Conservation (phyloP, 2,113 vertebrate genomes). For the Heliornis fulica region DNA sequence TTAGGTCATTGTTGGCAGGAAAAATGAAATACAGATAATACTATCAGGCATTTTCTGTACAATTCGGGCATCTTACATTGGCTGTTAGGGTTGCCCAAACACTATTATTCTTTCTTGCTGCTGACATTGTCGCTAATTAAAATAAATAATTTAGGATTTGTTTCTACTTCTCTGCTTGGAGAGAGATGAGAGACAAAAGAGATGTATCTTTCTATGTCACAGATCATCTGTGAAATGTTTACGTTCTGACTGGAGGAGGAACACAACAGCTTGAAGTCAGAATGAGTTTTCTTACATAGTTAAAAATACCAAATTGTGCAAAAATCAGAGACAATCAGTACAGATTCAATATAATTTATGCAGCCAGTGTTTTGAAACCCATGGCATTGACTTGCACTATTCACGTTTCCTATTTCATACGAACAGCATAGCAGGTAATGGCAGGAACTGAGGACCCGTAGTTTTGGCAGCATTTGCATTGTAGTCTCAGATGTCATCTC, state of each 20-base stretch:
- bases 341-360: neutral
- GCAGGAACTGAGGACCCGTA: neutral
- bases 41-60: neutral
- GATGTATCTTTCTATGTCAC: neutral
- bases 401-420: neutral
- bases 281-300: neutral
- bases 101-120: neutral
- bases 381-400: neutral
- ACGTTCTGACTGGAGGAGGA: neutral
- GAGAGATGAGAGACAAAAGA: neutral
- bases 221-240: neutral
- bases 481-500: neutral
- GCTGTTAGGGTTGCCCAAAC: neutral
- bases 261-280: neutral
- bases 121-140: neutral
- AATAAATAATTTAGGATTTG: neutral
- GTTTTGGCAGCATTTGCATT: neutral
- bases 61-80: neutral
- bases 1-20: neutral
- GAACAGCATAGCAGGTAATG: neutral
- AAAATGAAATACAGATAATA: neutral
- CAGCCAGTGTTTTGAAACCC: neutral
- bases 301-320: neutral
- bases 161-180: neutral
- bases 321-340: neutral